Evolutionary conservation across 2,888 invertebrate species (phyloP).

Genomic region (Zygogramma bicolorata): DNA sequence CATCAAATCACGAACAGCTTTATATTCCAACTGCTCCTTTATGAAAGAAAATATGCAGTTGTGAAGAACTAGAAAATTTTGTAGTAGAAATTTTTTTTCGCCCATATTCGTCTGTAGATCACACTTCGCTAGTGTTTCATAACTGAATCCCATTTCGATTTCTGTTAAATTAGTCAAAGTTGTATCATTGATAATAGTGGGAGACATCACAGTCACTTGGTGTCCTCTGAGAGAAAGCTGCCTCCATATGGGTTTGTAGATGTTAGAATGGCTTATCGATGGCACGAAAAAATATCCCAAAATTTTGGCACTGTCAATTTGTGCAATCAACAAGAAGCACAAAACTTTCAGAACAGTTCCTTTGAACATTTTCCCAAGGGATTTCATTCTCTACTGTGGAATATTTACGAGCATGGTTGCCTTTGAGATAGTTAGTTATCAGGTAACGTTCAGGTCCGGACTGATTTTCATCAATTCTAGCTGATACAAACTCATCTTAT

Average conservation of each 20-base stretch:
- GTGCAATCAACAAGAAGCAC: background rate
- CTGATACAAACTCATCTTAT: too few relatives aligned
- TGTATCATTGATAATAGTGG: constrained; percentile 63
- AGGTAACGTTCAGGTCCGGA: too few relatives aligned
- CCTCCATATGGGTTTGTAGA: constrained; percentile 65
- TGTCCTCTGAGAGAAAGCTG: constrained; percentile 68
- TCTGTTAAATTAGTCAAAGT: constrained; percentile 63
- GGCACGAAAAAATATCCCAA: constrained; percentile 65
- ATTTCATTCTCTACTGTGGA: background rate
- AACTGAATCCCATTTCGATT: constrained; percentile 61
- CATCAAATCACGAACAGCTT: constrained; percentile 12
- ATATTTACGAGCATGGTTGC: too few relatives aligned
- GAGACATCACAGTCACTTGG: constrained; percentile 66
- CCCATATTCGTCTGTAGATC: constrained; percentile 18
- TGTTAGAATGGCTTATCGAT: constrained; percentile 68
- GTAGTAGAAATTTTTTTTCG: background rate
- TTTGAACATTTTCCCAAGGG: background rate
- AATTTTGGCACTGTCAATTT: constrained; percentile 59
- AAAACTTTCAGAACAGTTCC: background rate
- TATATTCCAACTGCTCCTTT: background rate
- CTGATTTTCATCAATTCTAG: too few relatives aligned
- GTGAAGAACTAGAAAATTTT: background rate
- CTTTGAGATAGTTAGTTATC: too few relatives aligned
- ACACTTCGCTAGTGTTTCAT: constrained; percentile 41
- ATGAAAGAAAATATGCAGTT: background rate